Evolutionary conservation across 2,888 invertebrate species (phyloP).

Genomic region (Stenotaenia linearis): DNA sequence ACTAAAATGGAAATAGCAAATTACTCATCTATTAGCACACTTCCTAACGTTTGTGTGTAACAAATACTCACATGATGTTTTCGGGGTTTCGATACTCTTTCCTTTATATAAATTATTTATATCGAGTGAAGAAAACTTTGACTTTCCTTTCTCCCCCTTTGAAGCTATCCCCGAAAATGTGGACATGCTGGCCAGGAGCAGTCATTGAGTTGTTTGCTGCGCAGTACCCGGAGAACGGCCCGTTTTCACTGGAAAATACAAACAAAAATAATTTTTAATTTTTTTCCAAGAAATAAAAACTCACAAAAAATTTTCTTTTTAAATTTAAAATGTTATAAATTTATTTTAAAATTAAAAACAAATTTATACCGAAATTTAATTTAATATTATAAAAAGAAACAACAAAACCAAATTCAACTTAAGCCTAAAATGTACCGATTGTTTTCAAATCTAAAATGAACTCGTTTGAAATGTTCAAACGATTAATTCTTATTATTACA

Average conservation of each 20-base stretch:
- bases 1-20: conserved; percentile 45
- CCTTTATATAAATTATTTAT: conserved; percentile 94
- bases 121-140: conserved; percentile 93
- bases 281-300: background rate
- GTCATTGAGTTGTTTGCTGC: conserved; percentile 73
- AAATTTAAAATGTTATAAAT: too few relatives aligned
- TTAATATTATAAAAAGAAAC: too few relatives aligned
- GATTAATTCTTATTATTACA: too few relatives aligned
- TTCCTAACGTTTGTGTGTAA: too few relatives aligned
- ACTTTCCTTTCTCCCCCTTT: conserved; percentile 80
- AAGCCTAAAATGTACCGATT: too few relatives aligned
- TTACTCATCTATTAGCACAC: too few relatives aligned
- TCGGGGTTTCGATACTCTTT: conserved; percentile 52
- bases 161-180: conserved; percentile 84
- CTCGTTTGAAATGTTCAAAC: too few relatives aligned
- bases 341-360: too few relatives aligned
- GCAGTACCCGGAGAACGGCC: conserved; percentile 63
- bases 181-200: conserved; percentile 94
- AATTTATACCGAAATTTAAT: too few relatives aligned
- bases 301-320: background rate
- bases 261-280: background rate
- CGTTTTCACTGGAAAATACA: conserved; percentile 35
- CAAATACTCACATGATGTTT: conserved; percentile 46
- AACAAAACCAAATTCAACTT: too few relatives aligned
- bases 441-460: too few relatives aligned